Base-by-base conservation (phyloP, 2,888 invertebrate species). In the Dilophus febrilis region DNA sequence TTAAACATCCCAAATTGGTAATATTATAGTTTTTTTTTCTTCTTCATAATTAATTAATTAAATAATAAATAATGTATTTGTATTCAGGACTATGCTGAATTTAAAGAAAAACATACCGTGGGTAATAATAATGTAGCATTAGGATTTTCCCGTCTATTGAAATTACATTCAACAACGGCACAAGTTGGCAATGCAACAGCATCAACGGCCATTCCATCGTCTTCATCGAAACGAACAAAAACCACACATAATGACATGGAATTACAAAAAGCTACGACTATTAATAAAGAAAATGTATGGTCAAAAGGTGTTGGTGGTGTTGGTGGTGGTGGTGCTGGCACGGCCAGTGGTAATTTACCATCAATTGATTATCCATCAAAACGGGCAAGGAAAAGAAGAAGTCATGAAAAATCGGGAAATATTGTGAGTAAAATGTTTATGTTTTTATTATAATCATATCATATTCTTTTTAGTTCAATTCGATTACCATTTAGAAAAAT, bases 1-100 rank as follows among this genome's bases (percentile, higher is more conserved):
- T 80, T 42, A 79, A 77, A 54, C 77, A 79, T 60, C 74, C 76
- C 4, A 78, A 77, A 66, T 62, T 78, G 66, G 75, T 74, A 61
- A 65, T 65, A 60, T 35, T 38, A 39, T 35, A 13, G 12, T 29
- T 22, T n/a, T 6, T 31, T 33, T 13, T 38, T 37, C 13, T 31
- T 37, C n/a, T n/a, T n/a, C n/a, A n/a, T n/a, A n/a, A n/a, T n/a
- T 41, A 12, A 28, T 26, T 3, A 29, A 18, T 7, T 7, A 29
- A 37, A 14, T 42, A 19, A 12, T 19, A 18, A 18, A 22, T 26
- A 29, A 34, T 29, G 17, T 12, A 36, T 35, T 33, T 44, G 41
- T 22, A 45, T 48, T 13, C 42, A 64, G 64, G 70, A 70, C 48
- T 60, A 68, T 29, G 52, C 57, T 14, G 61, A 63, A 41, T 46